Conservation (phyloP, 2,888 invertebrate species). For the Epinotia bilunana region DNA sequence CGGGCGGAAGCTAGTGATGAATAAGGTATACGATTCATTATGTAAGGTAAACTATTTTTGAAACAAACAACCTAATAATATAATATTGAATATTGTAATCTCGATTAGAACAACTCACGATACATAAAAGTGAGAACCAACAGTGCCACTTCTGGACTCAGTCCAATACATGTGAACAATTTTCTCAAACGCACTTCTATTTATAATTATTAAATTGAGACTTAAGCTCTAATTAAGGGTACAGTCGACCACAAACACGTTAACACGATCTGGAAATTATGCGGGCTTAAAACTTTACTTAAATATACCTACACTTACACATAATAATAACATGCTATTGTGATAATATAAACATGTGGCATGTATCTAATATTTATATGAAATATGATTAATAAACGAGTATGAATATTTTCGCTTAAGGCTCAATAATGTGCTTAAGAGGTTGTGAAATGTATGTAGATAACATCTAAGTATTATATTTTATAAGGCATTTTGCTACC, state of each 20-base stretch:
- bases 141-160: constrained; percentile 58
- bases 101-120: background rate
- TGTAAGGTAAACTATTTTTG: too few species aligned
- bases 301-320: background rate
- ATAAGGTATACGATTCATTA: too few species aligned
- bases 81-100: too few species aligned
- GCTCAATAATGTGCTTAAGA: background rate
- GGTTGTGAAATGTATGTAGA: background rate
- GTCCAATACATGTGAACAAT: constrained; percentile 60
- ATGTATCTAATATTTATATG: too few species aligned
- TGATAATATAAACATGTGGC: too few species aligned
- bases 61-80: too few species aligned
- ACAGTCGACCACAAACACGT: constrained; percentile 50
- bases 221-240: constrained; percentile 64
- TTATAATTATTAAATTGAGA: constrained; percentile 66
- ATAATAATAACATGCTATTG: too few species aligned
- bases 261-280: constrained; percentile 24
- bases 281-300: background rate
- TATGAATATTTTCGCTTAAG: background rate
- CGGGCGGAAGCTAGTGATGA: too few species aligned
- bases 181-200: constrained; percentile 64
- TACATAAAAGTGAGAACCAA: constrained; percentile 25
- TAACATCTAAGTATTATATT: background rate
- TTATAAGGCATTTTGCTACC: background rate
- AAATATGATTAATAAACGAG: too few species aligned